Evolutionary conservation across 2,888 invertebrate species (phyloP), one percentile per base, ranked within the genome.

Genomic region (Phortica magna): DNA sequence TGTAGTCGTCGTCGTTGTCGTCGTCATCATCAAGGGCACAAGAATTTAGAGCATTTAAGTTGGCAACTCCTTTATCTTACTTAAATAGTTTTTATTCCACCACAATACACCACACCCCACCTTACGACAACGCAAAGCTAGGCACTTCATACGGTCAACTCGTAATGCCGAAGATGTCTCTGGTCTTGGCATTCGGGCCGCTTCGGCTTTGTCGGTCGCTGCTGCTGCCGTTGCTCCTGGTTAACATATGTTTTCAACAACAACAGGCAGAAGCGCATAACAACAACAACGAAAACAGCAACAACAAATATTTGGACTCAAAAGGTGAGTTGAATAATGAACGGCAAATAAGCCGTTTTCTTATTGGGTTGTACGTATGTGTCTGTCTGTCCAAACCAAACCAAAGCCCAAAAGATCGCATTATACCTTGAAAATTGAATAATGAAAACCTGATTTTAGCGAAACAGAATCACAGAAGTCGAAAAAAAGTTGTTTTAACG

Each of bases 181-280:
- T 14, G 10, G 3, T 7, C 2, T 48, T 7, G 48, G 9, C 14
- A 48, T 48, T 9, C 48, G 10, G 14, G 2, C 7, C 10, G 7
- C 14, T 14, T 48, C 48, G 48, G 9, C 48, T 48, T 12, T 12
- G 48, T 48, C 7, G 3, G 65, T 43, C 22, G 19, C 17, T 41
- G 41, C 14, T 43, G 4, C 19, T 68, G 43, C 43, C 43, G 68
- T 19, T 68, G 42, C 42, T 67, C 12, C 43, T 68, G 68, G n/a
- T 68, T 68, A 43, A 42, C 68, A 68, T 43, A 68, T 68, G 68
- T 43, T 43, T 68, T n/a, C 65, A 2, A 67, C 67, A 67, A 67
- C 43, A 42, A 67, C 43, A 43, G 43, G 48, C 7, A 17, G 9
- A 19, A 17, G 68, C 19, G 17, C 19, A 19, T 10, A 19, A 17